Evolutionary conservation across 2,113 vertebrate species (phyloP), one percentile per base, ranked within the genome.

Genomic region (Scytalopus superciliaris): DNA sequence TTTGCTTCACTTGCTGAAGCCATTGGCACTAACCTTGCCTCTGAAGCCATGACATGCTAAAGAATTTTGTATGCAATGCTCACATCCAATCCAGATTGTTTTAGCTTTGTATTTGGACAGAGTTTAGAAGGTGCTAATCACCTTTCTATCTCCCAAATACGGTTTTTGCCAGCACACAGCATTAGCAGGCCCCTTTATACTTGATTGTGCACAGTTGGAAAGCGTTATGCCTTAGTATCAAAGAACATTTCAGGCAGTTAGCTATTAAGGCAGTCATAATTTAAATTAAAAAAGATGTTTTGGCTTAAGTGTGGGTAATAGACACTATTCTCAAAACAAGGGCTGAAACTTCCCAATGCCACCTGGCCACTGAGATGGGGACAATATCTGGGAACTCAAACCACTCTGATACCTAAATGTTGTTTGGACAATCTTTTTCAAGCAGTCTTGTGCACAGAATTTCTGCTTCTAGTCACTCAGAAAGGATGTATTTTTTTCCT

Each of bases 91-190:
- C 33, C 55, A 93, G 89, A 57, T 90, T 93, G 81, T n/a, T 97
- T 92, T 85, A 75, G 37, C 80, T 96, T 92, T 93, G 77, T 93
- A 33, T 64, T 94, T 96, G 47, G 83, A 67, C 82, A 49, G 81
- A 82, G 62, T 45, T 92, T 67, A 87, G 66, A 35, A 94, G 87
- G 90, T 90, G 47, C 78, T 97, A 91, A 96, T 96, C 94, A 96
- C 95, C 83, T 93, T 91, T 94, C 92, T 42, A 8, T 87, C 88
- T 94, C 89, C 84, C 89, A 87, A 83, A 69, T 3, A 81, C 4
- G 53, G 87, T 79, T 81, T 89, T 47, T 88, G 76, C 93, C 89
- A 66, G 87, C 63, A 76, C 1, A 3, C 25, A 92, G 80, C 73
- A 69, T 90, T 89, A 92, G 31, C 53, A 53, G 77, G 56, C 37